A percentile compares a stretch with the other conserved stretches of the same genome.
phyloP scores from a whole-genome alignment of 2,113 vertebrate species.

The Crotalus viridis region DNA sequence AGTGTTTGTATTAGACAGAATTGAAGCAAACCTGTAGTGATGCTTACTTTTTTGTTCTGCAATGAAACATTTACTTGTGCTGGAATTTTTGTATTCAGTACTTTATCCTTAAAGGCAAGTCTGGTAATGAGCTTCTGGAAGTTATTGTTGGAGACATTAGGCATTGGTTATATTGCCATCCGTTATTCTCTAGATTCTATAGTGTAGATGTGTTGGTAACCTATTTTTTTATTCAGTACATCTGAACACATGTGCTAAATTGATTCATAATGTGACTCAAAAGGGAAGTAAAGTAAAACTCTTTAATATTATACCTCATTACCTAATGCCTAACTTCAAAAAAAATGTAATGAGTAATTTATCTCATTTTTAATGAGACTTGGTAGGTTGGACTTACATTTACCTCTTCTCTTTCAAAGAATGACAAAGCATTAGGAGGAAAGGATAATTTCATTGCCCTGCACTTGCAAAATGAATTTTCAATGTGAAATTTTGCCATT shows the following conservation, averaged over 20 bases:
- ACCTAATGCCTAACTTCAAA: neutral
- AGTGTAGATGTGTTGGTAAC: conserved; percentile 20
- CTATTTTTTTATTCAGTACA: conserved; percentile 38
- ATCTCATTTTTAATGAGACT: neutral
- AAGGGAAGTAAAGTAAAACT: conserved; percentile 54
- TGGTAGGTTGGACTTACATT: conserved; percentile 13
- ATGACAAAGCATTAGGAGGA: conserved; percentile 33
- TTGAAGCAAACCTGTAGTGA: neutral
- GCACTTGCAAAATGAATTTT: conserved; percentile 34
- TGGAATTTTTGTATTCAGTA: neutral
- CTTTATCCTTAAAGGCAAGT: neutral
- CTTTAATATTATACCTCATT: conserved; percentile 55
- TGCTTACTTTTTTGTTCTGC: neutral
- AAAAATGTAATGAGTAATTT: neutral
- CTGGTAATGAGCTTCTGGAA: neutral
- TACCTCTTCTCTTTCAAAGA: conserved; percentile 43
- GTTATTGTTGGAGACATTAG: neutral
- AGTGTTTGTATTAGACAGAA: neutral
- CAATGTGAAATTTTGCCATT: conserved; percentile 45
- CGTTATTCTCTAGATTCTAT: neutral
- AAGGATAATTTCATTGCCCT: conserved; percentile 27
- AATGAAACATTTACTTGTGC: conserved; percentile 21
- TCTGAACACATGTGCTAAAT: conserved; percentile 51
- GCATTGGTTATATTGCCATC: neutral
- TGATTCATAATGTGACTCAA: conserved; percentile 68